A percentile compares a stretch with the other conserved stretches of the same genome.
Evolutionary conservation across 2,113 vertebrate genomes (phyloP).

Genomic region (Fregetta grallaria): DNA sequence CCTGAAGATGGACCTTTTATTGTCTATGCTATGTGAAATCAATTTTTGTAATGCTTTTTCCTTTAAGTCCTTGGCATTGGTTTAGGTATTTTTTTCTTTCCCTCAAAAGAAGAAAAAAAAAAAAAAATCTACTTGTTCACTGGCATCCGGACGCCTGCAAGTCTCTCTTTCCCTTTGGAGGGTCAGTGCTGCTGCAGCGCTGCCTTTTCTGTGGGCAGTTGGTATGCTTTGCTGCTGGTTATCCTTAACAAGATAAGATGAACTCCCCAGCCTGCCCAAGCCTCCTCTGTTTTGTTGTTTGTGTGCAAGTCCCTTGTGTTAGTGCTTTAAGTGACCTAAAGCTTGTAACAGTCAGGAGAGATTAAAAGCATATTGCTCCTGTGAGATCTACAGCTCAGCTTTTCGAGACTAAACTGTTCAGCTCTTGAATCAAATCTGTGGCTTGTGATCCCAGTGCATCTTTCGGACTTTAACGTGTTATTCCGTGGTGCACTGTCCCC

Average conservation of each 20-base stretch:
- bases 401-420: not conserved
- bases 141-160: accelerated
- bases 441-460: not conserved
- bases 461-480: not conserved
- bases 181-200: not conserved
- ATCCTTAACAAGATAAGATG: too few relatives aligned
- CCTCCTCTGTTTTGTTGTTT: too few relatives aligned
- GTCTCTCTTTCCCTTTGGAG: not conserved
- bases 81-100: not conserved
- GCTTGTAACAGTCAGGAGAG: not conserved
- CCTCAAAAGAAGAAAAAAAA: not conserved
- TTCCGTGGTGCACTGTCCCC: not conserved
- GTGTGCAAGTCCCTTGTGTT: not conserved
- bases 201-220: not conserved
- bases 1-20: not conserved
- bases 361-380: not conserved
- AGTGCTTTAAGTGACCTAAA: not conserved
- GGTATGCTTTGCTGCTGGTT: not conserved
- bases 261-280: not conserved
- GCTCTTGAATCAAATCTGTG: not conserved
- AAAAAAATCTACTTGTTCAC: accelerated
- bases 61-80: not conserved
- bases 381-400: not conserved
- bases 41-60: not conserved
- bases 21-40: not conserved